phyloP scores from a whole-genome alignment of 37 sponge, comb jelly and placozoan genomes.

The Spongia lamella region DNA sequence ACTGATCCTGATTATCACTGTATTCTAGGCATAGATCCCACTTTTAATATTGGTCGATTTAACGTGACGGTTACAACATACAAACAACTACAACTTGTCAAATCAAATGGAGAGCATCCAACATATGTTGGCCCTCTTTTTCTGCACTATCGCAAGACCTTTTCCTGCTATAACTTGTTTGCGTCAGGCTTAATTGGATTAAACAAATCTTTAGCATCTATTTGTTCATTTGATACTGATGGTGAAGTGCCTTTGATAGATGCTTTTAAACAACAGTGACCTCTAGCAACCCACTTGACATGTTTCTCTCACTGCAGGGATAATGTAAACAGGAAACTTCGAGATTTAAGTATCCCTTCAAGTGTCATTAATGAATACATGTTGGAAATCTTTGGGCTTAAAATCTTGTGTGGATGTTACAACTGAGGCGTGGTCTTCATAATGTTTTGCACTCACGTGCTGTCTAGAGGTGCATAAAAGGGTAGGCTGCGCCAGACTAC shows the following conservation, averaged over 20 bases:
- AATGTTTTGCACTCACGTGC: too few species aligned
- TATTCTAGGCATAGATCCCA: not conserved
- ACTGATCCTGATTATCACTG: not conserved
- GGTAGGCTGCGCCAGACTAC: too few species aligned
- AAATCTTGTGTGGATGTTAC: too few species aligned
- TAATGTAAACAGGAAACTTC: constrained; percentile 15
- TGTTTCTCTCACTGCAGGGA: constrained; percentile 25
- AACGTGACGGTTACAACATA: not conserved
- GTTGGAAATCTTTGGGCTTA: constrained; percentile 5
- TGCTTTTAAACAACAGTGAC: too few species aligned
- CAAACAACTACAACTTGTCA: not conserved
- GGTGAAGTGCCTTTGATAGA: too few species aligned
- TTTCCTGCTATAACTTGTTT: not conserved
- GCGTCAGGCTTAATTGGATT: not conserved
- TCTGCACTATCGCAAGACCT: not conserved
- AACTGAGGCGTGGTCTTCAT: too few species aligned
- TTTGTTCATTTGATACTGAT: not conserved
- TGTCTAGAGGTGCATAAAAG: too few species aligned
- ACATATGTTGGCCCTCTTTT: not conserved
- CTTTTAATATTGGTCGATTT: not conserved
- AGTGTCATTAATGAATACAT: not conserved
- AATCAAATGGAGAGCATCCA: not conserved
- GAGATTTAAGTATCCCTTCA: constrained; percentile 3
- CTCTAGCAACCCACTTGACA: constrained; percentile 11
- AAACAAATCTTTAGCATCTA: not conserved